phyloP scores from a whole-genome alignment of 1,140 invertebrate species.

The Antheraea pernyi region DNA sequence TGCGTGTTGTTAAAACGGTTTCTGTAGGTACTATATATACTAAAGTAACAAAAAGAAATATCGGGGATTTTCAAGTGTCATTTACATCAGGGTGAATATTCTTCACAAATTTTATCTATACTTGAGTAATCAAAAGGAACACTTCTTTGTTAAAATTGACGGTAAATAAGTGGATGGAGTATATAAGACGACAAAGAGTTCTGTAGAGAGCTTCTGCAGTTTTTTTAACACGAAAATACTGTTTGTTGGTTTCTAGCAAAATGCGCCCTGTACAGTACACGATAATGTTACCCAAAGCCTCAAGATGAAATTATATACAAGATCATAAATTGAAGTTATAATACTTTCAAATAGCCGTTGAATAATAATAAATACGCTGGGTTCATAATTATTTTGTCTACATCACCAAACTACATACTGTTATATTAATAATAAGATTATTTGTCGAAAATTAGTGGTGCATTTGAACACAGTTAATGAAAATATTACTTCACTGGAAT shows the following conservation, averaged over 20 bases:
- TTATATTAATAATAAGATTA: too few species aligned
- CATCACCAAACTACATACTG: too few species aligned
- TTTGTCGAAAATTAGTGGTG: too few species aligned
- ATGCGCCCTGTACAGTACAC: too few species aligned
- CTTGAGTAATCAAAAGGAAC: neutral
- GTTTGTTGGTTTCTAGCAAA: neutral
- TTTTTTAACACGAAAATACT: neutral
- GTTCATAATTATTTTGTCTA: too few species aligned
- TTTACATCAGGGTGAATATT: neutral
- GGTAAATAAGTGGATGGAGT: neutral
- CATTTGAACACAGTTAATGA: too few species aligned
- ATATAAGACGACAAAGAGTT: neutral
- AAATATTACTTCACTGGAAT: too few species aligned
- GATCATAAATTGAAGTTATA: too few species aligned
- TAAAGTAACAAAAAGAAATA: neutral
- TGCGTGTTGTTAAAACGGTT: neutral
- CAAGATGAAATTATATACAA: too few species aligned
- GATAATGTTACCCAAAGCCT: too few species aligned
- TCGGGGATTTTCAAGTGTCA: neutral
- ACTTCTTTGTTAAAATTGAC: neutral
- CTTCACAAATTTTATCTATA: neutral
- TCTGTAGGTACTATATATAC: neutral
- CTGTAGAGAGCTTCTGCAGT: neutral
- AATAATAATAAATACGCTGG: too few species aligned
- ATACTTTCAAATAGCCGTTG: too few species aligned